These are phyloP conservation scores for Chalcis sispes DNA, from an alignment of 2,888 invertebrate genomes.

Conservation along the genomic window DNA sequence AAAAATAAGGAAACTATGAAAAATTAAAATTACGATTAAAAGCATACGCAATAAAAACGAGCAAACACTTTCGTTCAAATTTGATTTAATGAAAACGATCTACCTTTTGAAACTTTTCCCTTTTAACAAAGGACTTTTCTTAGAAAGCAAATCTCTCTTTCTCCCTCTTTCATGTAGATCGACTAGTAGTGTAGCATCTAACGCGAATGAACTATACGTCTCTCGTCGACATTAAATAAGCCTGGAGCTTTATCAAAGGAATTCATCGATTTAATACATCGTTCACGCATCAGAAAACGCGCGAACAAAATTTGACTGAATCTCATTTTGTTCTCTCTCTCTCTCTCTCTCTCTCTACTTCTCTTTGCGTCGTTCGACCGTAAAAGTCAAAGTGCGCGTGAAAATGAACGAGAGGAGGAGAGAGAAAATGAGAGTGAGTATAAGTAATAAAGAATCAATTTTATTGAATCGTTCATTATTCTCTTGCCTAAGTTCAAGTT, in stretches of 20 bases:
- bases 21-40: too few relatives aligned
- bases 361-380: too few relatives aligned
- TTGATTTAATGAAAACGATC: not conserved
- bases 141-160: too few relatives aligned
- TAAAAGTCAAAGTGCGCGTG: conserved; percentile 1
- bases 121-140: conserved; percentile 13
- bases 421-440: too few relatives aligned
- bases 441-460: too few relatives aligned
- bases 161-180: not conserved
- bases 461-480: too few relatives aligned
- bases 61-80: too few relatives aligned
- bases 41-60: too few relatives aligned
- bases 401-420: not conserved
- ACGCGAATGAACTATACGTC: not conserved
- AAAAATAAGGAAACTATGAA: too few relatives aligned
- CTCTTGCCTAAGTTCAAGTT: too few relatives aligned
- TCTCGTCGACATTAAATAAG: conserved; percentile 27
- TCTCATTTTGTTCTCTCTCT: too few relatives aligned
- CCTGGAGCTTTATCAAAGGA: conserved; percentile 24
- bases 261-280: conserved; percentile 37
- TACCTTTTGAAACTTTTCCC: not conserved
- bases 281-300: conserved; percentile 12
- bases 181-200: not conserved
- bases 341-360: too few relatives aligned
- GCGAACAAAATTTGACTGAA: conserved; percentile 15